These are phyloP conservation scores for Gibbula magus DNA, from an alignment of 2,888 invertebrate genomes.

Conservation along the genomic window DNA sequence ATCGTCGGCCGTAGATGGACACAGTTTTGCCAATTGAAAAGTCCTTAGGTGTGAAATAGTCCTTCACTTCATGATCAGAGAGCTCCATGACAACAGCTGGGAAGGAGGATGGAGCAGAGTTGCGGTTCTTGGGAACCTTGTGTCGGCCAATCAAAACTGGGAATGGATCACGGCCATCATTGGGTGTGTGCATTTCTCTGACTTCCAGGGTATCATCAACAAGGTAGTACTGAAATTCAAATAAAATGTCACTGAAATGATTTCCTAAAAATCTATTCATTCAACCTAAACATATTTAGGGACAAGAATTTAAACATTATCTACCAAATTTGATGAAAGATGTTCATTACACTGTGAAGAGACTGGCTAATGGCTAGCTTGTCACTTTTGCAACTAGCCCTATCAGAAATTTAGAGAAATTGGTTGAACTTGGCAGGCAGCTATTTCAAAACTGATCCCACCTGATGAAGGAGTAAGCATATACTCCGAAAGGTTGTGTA, in stretches of 20 bases:
- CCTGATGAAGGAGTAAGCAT: no score
- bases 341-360: no score
- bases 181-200: constrained; percentile 83
- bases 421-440: no score
- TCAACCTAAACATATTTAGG: no score
- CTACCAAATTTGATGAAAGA: no score
- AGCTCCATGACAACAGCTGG: constrained; percentile 82
- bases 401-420: no score
- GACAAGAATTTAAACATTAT: no score
- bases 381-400: no score
- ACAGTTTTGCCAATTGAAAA: constrained; percentile 82
- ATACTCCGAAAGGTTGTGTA: no score
- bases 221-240: constrained; percentile 81
- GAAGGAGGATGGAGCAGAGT: constrained; percentile 70
- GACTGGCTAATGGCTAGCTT: no score
- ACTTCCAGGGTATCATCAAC: constrained; percentile 88
- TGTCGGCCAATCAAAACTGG: constrained; percentile 84
- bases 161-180: constrained; percentile 86
- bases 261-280: no score
- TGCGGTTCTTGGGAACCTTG: constrained; percentile 78
- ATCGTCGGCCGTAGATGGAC: constrained; percentile 76
- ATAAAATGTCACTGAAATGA: not conserved
- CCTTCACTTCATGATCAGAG: constrained; percentile 83
- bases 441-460: no score
- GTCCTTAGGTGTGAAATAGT: constrained; percentile 87